Percentiles rank a stretch among this genome's conserved stretches.
Conservation (phyloP, 2,113 vertebrate genomes). For the Tor tambroides region DNA sequence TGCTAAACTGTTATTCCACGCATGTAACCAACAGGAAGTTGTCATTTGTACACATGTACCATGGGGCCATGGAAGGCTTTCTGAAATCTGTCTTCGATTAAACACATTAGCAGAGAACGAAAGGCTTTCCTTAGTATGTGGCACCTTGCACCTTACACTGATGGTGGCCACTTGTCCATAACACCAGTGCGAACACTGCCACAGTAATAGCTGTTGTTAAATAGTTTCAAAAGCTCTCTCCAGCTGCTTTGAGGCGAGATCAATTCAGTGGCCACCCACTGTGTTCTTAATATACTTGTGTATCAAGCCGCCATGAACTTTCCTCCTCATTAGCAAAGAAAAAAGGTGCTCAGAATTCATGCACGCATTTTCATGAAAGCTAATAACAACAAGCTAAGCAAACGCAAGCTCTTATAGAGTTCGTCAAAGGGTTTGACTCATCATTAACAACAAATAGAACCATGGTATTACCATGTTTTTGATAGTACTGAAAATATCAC, state of each 20-base stretch:
- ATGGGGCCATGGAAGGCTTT: background rate
- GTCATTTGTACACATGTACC: background rate
- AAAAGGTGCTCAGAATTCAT: conserved; percentile 1
- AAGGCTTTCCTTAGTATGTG: background rate
- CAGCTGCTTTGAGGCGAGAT: conserved; percentile 1
- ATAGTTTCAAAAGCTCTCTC: background rate
- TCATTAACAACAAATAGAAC: background rate
- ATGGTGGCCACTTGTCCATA: background rate
- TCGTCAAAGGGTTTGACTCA: background rate
- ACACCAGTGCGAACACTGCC: background rate
- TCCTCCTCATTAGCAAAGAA: conserved; percentile 14
- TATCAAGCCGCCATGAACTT: background rate
- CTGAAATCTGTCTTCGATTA: conserved; percentile 1
- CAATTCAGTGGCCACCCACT: conserved; percentile 16
- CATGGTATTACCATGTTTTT: background rate
- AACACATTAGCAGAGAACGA: background rate
- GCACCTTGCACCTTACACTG: background rate
- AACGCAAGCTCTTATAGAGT: background rate
- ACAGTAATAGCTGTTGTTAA: conserved; percentile 20
- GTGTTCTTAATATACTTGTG: background rate
- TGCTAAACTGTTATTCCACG: background rate
- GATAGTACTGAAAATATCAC: background rate
- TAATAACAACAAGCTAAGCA: background rate
- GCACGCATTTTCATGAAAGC: background rate
- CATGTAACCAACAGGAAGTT: conserved; percentile 2